phyloP scores from a whole-genome alignment of 2,797 vertebrate genomes.

The Siniperca undulata region DNA sequence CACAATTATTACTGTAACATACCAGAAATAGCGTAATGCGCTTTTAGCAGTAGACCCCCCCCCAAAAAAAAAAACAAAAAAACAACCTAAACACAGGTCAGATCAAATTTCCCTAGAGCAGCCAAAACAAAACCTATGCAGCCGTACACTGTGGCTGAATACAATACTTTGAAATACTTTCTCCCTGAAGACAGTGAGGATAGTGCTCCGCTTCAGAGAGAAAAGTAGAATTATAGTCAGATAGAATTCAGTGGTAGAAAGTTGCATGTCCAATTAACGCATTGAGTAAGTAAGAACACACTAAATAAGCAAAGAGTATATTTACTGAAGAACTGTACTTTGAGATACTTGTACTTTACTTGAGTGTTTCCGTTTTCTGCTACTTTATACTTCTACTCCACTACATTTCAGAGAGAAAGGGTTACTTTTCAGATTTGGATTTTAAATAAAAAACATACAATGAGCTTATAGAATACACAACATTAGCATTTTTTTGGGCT shows the following conservation, averaged over 20 bases:
- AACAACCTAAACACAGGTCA: slow-evolving; percentile 38
- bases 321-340: background rate
- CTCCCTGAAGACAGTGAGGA: slow-evolving; percentile 6
- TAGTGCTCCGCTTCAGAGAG: background rate
- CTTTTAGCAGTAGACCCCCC: background rate
- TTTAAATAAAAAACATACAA: background rate
- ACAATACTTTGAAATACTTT: slow-evolving; percentile 15
- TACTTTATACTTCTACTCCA: too few relatives aligned
- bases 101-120: slow-evolving; percentile 29
- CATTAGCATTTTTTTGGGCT: background rate
- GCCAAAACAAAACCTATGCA: slow-evolving; percentile 24
- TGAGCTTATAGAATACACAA: background rate
- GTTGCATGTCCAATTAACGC: too few relatives aligned
- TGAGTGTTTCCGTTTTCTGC: background rate
- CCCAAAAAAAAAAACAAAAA: background rate
- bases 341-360: background rate
- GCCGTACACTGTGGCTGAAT: slow-evolving; percentile 9
- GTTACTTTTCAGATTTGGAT: background rate
- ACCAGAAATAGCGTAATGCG: background rate
- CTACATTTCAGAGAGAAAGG: background rate
- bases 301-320: too few relatives aligned
- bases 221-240: background rate
- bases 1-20: background rate
- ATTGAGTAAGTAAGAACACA: too few relatives aligned
- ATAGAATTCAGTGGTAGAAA: background rate